phyloP scores from a whole-genome alignment of 2,113 vertebrate species.

The Alethe diademata region DNA sequence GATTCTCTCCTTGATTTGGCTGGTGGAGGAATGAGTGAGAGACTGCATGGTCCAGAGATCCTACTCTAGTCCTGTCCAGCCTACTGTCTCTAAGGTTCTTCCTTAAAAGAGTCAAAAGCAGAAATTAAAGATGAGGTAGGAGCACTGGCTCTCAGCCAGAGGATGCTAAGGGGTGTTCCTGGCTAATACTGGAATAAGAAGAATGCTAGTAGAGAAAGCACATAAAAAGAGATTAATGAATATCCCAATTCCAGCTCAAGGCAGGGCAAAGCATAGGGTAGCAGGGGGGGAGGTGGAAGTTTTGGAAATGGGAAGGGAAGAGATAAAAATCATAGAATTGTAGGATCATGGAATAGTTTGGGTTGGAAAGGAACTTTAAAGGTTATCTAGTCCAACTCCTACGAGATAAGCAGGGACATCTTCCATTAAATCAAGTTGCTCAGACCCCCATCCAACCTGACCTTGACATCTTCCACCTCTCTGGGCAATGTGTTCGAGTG shows the following conservation, averaged over 20 bases:
- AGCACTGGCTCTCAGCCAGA: background rate
- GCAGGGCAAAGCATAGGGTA: background rate
- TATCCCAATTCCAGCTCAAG: background rate
- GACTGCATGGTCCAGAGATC: background rate
- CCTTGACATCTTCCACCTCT: background rate
- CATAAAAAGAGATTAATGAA: background rate
- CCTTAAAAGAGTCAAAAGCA: background rate
- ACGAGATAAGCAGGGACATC: background rate
- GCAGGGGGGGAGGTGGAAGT: fast-evolving
- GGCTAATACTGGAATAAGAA: background rate
- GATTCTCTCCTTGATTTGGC: background rate
- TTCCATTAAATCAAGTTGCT: background rate
- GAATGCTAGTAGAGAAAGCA: background rate
- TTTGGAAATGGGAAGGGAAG: too few species aligned
- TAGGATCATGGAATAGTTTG: background rate
- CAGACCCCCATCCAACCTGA: too few species aligned
- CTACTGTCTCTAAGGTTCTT: background rate
- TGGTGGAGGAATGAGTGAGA: background rate
- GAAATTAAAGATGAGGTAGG: background rate
- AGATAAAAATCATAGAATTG: background rate
- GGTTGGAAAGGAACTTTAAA: background rate
- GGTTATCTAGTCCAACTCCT: background rate
- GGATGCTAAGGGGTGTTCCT: background rate
- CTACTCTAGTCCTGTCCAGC: background rate
- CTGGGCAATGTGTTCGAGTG: background rate